Evolutionary conservation across 2,888 invertebrate genomes (phyloP).

Genomic region (Drosophila paranaensis): DNA sequence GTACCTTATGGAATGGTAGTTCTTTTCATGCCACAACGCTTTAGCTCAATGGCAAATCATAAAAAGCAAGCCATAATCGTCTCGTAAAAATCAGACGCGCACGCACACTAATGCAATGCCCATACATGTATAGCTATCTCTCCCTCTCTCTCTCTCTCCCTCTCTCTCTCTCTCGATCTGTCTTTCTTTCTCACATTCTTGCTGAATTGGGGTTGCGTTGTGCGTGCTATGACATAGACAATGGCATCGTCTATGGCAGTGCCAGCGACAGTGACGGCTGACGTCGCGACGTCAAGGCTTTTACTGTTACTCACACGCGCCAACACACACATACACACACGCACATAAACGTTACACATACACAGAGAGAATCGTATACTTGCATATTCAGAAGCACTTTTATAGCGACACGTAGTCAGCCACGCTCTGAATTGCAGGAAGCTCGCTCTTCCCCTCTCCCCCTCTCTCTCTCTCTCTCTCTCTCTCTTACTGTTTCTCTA

Average conservation of each 20-base stretch:
- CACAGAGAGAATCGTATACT: conserved; percentile 3
- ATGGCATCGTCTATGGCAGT: conserved; percentile 42
- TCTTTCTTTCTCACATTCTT: neutral
- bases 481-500: neutral
- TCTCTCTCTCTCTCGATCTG: too few relatives aligned
- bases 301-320: conserved; percentile 40
- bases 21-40: conserved; percentile 65
- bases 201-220: conserved; percentile 13
- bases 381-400: conserved; percentile 48
- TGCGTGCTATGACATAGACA: conserved; percentile 65
- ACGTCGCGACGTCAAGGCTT: conserved; percentile 53
- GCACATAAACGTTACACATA: neutral
- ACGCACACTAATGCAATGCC: conserved; percentile 65
- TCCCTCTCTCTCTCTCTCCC: neutral
- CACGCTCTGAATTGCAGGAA: conserved; percentile 72
- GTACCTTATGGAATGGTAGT: conserved; percentile 11
- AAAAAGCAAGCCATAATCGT: conserved; percentile 79
- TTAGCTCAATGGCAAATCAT: conserved; percentile 77
- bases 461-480: conserved; percentile 1
- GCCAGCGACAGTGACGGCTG: conserved; percentile 58
- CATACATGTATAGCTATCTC: conserved; percentile 1
- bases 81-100: conserved; percentile 79
- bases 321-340: conserved; percentile 14
- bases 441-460: conserved; percentile 19
- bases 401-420: conserved; percentile 74